Base-by-base conservation (phyloP, 2,797 vertebrate species). In the Nasua narica region DNA sequence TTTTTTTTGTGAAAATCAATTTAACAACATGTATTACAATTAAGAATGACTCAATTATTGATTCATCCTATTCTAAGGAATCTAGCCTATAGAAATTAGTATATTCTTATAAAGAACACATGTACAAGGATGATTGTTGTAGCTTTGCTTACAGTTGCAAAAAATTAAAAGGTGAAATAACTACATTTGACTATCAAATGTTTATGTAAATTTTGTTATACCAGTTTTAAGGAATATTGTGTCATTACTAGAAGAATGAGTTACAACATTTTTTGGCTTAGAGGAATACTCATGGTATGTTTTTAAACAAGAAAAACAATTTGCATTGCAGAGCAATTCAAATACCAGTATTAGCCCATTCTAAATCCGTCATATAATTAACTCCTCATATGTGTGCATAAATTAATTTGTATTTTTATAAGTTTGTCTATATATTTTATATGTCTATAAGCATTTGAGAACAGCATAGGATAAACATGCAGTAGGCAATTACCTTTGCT, bases 261-360 rank as follows among this genome's bases (percentile, higher is more conserved):
- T 37, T 60, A 70, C 1, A 29, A 67, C 7, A 54, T n/a, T 7
- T n/a, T 95, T 86, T 72, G 56, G 48, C 43, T 21, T 87, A 67
- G 5, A 90, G 10, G 15, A 95, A 87, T 79, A 65, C 12, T 58
- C 16, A 69, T 3, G 27, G 7, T 76, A 70, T 50, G 5, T 74
- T 94, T 96, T 86, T 82, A 83, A 91, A 72, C 37, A 54, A 93
- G 69, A 72, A 91, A 95, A 92, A n/a, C 4, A 65, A 82, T 91
- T 60, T 86, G 18, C 25, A 86, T 15, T 91, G 6, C 4, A 82
- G 16, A 43, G 12, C 50, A 90, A 48, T 78, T 5, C 27, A 94
- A 92, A 70, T 1, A 40, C 7, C 32, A 92, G 9, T 32, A 86
- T 65, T 37, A 67, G 62, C 8, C 19, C 8, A 78, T 78, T 79